Conservation (phyloP, 2,888 invertebrate genomes). For the Drosophila anceps region DNA sequence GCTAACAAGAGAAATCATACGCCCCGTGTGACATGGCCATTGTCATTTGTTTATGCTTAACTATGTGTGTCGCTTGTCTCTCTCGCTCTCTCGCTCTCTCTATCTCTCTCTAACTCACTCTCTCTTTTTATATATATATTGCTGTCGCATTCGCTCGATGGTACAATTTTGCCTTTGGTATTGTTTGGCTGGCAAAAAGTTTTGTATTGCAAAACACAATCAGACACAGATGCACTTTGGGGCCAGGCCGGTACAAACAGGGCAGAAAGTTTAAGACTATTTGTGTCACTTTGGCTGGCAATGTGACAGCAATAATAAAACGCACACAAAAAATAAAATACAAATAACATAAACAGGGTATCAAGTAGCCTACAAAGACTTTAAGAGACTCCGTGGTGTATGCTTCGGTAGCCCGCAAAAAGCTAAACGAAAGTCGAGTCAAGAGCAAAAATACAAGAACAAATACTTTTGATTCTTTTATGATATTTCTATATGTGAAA, state of each 20-base stretch:
- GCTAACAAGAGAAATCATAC: slow-evolving; percentile 70
- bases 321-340: slow-evolving; percentile 9
- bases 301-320: slow-evolving; percentile 36
- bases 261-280: slow-evolving; percentile 65
- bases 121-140: neutral
- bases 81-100: slow-evolving; percentile 16
- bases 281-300: slow-evolving; percentile 66
- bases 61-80: slow-evolving; percentile 36
- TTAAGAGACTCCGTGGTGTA: neutral
- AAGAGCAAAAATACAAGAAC: neutral
- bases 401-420: neutral
- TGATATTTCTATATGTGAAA: neutral
- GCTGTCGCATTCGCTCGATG: slow-evolving; percentile 12
- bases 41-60: slow-evolving; percentile 60
- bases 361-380: slow-evolving; percentile 29
- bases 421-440: slow-evolving; percentile 2
- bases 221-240: slow-evolving; percentile 72
- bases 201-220: slow-evolving; percentile 73
- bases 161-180: slow-evolving; percentile 35
- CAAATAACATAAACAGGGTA: slow-evolving; percentile 33
- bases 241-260: slow-evolving; percentile 51
- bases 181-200: slow-evolving; percentile 65
- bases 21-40: slow-evolving; percentile 67
- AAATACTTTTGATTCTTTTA: neutral
- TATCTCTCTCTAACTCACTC: slow-evolving; percentile 1